A percentile compares a stretch with the other conserved stretches of the same genome.
Evolutionary conservation across 2,888 invertebrate species (phyloP).

Genomic region (Rhingia rostrata): DNA sequence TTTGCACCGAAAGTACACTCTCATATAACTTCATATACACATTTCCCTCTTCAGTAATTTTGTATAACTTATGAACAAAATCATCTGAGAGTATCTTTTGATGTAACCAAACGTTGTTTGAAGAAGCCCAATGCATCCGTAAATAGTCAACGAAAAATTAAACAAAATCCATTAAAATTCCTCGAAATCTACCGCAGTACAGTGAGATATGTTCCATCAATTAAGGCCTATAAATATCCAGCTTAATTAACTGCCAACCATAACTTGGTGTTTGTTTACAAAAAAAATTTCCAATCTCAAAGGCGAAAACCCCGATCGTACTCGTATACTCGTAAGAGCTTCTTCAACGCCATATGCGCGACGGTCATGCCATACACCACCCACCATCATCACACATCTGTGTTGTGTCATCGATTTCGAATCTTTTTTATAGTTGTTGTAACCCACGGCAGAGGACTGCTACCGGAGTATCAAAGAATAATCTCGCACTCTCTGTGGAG

Average conservation of each 20-base stretch:
- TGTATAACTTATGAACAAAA: background rate
- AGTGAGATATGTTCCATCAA: constrained; percentile 46
- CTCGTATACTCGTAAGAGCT: constrained; percentile 24
- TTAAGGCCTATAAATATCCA: constrained; percentile 63
- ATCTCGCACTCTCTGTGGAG: constrained; percentile 24
- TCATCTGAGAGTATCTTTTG: background rate
- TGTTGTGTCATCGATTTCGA: constrained; percentile 66
- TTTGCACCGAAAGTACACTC: no score
- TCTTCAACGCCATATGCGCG: constrained; percentile 35
- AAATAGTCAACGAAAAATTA: constrained; percentile 35
- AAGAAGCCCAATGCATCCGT: constrained; percentile 16
- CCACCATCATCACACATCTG: constrained; percentile 68
- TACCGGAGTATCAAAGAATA: constrained; percentile 48
- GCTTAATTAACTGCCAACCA: constrained; percentile 61
- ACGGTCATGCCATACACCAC: constrained; percentile 44
- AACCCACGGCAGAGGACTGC: constrained; percentile 35
- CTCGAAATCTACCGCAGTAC: constrained; percentile 13
- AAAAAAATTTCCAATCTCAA: constrained; percentile 27
- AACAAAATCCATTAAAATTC: constrained; percentile 47
- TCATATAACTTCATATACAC: background rate
- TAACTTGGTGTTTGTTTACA: constrained; percentile 61
- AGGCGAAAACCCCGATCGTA: constrained; percentile 26
- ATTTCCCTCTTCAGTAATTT: background rate
- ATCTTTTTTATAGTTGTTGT: constrained; percentile 37
- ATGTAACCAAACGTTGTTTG: constrained; percentile 7